Evolutionary conservation across 1,140 invertebrate genomes (phyloP).

Genomic region (Armadillidium nasatum): DNA sequence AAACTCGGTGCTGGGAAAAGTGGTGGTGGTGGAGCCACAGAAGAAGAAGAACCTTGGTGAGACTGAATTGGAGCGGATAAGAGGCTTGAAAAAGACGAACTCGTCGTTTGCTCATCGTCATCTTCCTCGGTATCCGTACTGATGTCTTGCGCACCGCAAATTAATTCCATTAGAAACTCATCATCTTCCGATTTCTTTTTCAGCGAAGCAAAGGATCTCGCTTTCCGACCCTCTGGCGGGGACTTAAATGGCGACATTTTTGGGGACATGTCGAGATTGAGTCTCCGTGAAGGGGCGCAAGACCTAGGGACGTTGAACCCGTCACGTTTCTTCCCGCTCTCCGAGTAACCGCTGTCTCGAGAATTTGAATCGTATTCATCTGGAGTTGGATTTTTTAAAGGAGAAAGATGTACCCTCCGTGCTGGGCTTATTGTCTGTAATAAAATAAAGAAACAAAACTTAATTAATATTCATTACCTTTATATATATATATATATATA

Average conservation of each 20-base stretch:
- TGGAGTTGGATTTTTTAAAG: constrained; percentile 41
- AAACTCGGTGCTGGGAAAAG: too few species aligned
- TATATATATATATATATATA: background rate
- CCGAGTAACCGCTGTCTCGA: constrained; percentile 58
- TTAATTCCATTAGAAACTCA: constrained; percentile 60
- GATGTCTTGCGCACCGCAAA: background rate
- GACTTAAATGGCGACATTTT: constrained; percentile 1
- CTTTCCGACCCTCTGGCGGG: background rate
- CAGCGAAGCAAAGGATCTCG: background rate
- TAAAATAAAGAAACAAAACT: background rate
- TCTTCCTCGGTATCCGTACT: background rate
- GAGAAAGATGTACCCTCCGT: background rate
- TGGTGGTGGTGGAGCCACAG: background rate
- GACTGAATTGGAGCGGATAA: background rate
- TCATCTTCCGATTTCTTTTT: constrained; percentile 10
- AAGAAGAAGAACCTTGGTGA: background rate
- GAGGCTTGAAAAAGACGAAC: background rate
- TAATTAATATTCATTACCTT: background rate
- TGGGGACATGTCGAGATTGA: background rate
- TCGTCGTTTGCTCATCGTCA: background rate
- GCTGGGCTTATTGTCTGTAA: background rate
- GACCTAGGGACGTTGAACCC: constrained; percentile 13
- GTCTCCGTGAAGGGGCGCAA: background rate
- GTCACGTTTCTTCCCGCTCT: constrained; percentile 46
- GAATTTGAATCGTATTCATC: constrained; percentile 56